Percentiles rank a stretch among this genome's conserved stretches.
Conservation (phyloP, 2,113 vertebrate species). For the Hassar affinis region DNA sequence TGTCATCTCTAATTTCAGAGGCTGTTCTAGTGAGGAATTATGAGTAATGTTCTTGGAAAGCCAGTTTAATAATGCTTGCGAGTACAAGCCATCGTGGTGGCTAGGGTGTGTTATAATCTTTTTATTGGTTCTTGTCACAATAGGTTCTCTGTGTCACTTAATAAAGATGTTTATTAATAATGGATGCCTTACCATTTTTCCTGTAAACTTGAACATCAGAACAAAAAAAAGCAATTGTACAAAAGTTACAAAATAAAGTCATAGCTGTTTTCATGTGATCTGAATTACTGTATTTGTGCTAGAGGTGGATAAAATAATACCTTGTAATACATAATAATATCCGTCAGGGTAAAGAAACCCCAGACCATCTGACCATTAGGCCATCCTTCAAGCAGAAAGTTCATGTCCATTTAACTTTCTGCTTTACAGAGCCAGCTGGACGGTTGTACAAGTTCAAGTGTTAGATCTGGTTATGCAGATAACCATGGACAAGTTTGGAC, state of each 20-base stretch:
- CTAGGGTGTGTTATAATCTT: not conserved
- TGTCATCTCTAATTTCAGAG: not conserved
- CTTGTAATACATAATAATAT: not conserved
- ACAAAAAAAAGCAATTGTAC: not conserved
- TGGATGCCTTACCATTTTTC: not conserved
- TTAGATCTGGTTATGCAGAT: not conserved
- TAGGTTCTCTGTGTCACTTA: not conserved
- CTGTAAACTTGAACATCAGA: not conserved
- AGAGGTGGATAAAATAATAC: not conserved
- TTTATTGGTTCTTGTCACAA: not conserved
- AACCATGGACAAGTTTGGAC: not conserved
- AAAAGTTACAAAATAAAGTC: not conserved
- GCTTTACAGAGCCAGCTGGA: not conserved
- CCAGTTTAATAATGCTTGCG: not conserved
- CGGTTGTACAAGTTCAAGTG: not conserved
- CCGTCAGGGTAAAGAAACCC: not conserved
- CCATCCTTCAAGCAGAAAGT: not conserved
- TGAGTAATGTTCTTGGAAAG: conserved; percentile 4
- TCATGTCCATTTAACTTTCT: not conserved
- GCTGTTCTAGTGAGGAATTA: conserved; percentile 11
- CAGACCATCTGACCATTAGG: not conserved
- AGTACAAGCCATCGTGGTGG: not conserved
- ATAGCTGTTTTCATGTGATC: not conserved
- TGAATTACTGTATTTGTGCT: not conserved
- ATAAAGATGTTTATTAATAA: conserved; percentile 14